Base-by-base conservation (phyloP, 2,888 invertebrate species). In the Oxytorus armatus region DNA sequence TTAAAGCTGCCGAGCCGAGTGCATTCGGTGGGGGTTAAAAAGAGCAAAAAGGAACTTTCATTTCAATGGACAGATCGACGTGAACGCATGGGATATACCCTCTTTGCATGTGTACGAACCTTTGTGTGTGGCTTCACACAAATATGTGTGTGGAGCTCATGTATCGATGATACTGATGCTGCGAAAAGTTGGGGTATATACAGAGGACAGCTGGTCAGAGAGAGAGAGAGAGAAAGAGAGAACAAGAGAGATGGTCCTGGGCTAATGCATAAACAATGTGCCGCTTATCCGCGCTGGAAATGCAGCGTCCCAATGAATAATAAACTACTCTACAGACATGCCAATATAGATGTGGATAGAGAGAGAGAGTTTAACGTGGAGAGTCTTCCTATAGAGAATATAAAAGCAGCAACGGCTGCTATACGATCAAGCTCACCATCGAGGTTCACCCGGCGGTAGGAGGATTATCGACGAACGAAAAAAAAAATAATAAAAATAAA, bases 241-340 rank as follows among this genome's bases (percentile, higher is more conserved):
- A 44, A 53, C 3, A 57, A 63, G 61, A 70, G 61, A 59, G 66
- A 57, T 57, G 59, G 49, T 77, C 81, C 84, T 82, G 86, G 85
- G 85, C 86, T 89, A 89, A 89, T 89, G 89, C 89, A 89, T 89
- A 89, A 89, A 89, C 89, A 89, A 89, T 89, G 89, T 70, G 86
- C 85, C 88, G 88, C 87, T 89, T 89, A 89, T 88, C 88, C 88
- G 77, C 84, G 86, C 84, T 77, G 86, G 84, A 85, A 86, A 86
- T 88, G 86, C 88, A 86, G 83, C 86, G 84, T 84, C 89, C 85
- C 89, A 86, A 89, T 89, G 89, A 89, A 89, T 89, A 89, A 89
- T 89, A 89, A 88, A 89, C 86, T 68, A 65, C 74, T 77, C 81
- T 44, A 68, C 82, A 81, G 79, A 72, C 81, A 79, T 77, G 73